phyloP scores from a whole-genome alignment of 2,888 invertebrate genomes.

The Agonopterix subpropinquella region DNA sequence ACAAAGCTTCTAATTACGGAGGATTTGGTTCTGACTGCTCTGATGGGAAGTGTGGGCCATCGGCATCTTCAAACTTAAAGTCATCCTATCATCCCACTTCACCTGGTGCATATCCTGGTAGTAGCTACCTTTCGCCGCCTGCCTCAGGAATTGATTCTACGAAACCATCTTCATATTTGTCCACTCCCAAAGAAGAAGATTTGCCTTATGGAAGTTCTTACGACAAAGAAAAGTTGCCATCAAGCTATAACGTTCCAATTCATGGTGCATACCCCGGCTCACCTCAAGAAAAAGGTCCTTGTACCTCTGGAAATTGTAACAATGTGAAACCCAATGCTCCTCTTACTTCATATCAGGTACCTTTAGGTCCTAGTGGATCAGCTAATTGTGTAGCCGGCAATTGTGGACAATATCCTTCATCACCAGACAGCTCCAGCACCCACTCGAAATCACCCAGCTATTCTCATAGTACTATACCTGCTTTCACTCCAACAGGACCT shows the following conservation, averaged over 20 bases:
- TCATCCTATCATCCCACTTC: slow-evolving; percentile 12
- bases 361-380: slow-evolving; percentile 4
- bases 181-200: slow-evolving; percentile 38
- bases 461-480: slow-evolving; percentile 13
- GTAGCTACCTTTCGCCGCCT: background rate
- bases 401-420: slow-evolving; percentile 16
- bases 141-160: slow-evolving; percentile 10
- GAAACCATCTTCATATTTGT: slow-evolving; percentile 38
- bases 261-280: slow-evolving; percentile 12
- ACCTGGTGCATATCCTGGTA: slow-evolving; percentile 3
- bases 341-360: slow-evolving; percentile 6
- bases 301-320: slow-evolving; percentile 13
- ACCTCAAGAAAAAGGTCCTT: slow-evolving; percentile 9
- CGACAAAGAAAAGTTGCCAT: slow-evolving; percentile 19
- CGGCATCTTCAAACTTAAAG: slow-evolving; percentile 13
- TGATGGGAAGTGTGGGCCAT: slow-evolving; percentile 16
- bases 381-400: slow-evolving; percentile 20
- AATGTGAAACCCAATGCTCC: slow-evolving; percentile 1
- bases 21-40: slow-evolving; percentile 9
- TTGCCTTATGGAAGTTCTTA: slow-evolving; percentile 17
- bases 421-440: background rate
- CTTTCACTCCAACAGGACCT: slow-evolving; percentile 7
- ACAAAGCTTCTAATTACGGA: background rate
- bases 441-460: slow-evolving; percentile 8
- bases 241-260: slow-evolving; percentile 30